phyloP scores from a whole-genome alignment of 2,113 vertebrate genomes.

The Dromiciops gliroides region DNA sequence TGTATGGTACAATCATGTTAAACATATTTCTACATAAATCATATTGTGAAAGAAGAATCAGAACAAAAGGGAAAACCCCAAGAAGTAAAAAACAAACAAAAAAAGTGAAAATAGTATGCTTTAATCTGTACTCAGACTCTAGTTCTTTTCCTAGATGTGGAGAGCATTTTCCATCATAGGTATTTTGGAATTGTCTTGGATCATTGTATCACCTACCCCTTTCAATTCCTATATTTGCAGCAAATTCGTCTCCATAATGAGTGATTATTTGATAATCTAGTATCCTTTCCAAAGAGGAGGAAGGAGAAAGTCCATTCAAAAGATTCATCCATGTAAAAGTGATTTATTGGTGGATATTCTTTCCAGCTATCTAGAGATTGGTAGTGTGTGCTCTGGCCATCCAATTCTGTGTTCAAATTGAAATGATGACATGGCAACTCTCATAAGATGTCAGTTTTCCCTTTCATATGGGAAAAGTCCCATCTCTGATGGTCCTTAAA shows the following conservation, averaged over 20 bases:
- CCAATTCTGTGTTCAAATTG: not conserved
- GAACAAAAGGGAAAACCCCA: no score
- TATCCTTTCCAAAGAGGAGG: not conserved
- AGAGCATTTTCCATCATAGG: no score
- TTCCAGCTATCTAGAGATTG: not conserved
- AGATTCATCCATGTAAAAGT: not conserved
- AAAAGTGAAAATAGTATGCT: no score
- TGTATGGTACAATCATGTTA: no score
- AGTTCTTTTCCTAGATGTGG: no score
- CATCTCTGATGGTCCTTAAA: not conserved
- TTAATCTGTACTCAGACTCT: no score
- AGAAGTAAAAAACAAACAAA: no score
- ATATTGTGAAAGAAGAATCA: no score
- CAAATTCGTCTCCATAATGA: not conserved
- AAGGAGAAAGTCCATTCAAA: not conserved
- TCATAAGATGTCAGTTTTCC: not conserved
- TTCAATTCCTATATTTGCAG: not conserved
- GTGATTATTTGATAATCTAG: not conserved
- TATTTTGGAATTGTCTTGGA: no score
- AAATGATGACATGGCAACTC: not conserved
- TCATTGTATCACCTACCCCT: no score
- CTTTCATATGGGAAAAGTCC: not conserved
- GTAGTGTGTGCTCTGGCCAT: not conserved
- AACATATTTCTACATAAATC: no score
- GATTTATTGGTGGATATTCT: not conserved